Base-by-base conservation (phyloP, 1,140 invertebrate genomes). In the Panagrolaimus sp. region DNA sequence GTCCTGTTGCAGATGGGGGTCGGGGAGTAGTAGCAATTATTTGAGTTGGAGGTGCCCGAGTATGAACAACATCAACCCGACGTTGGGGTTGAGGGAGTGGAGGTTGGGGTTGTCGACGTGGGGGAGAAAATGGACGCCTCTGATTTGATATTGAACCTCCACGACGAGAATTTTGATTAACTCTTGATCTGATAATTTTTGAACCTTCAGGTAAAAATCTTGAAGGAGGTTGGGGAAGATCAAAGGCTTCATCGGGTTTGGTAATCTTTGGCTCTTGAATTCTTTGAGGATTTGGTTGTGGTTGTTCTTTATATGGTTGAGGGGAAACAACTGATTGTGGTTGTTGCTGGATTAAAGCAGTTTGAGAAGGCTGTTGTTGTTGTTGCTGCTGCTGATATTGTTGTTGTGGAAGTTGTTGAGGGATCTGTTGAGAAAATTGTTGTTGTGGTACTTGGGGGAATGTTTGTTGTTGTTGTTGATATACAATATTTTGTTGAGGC, bases 401-500 rank as follows among this genome's bases (percentile, higher is more conserved):
- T 43, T 43, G 63, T 47, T 52, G 64, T 28, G 67, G 24, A 43
- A 58, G 62, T 66, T 65, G 63, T 46, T 65, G 65, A 52, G 52
- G 64, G 38, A 48, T 44, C 12, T 67, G 24, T 44, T 52, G 52
- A 65, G 15, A 24, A 46, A 17, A 48, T 26, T 24, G 64, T 21
- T 45, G 46, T 69, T 21, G 62, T n/a, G 32, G 63, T 55, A 46
- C 26, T 48, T 66, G 63, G 67, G 64, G 43, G 21, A 44, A 43
- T 46, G 47, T 44, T 28, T n/a, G 71, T 67, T 65, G 71, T 26
- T 71, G 65, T 43, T 63, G 67, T 28, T 63, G 70, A 43, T 58
- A 66, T 43, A 52, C 65, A 55, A 24, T 43, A 47, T 72, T 48
- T 24, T 43, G 63, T 32, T 24, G 68, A 28, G 15, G 62, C 46